A percentile compares a stretch with the other conserved stretches of the same genome.
phyloP scores from a whole-genome alignment of 37 sponge, comb jelly and placozoan species.

The Geodia barretti region DNA sequence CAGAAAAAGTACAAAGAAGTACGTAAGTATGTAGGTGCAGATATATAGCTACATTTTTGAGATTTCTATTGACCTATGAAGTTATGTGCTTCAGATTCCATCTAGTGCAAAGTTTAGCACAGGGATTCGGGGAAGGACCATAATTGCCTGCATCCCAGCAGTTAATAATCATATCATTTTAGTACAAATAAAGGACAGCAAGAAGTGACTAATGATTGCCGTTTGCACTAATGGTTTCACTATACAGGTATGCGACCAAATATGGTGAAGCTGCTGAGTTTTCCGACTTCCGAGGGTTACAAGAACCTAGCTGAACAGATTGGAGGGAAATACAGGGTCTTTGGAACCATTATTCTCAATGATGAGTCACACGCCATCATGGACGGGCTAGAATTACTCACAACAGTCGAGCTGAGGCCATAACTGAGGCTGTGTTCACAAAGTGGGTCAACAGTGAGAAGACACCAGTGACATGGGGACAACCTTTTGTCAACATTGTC shows the following conservation, averaged over 20 bases:
- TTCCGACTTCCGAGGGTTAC: background rate
- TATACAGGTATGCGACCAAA: background rate
- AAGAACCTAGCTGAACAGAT: background rate
- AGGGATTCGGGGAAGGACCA: too few species aligned
- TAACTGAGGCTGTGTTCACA: background rate
- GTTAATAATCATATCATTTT: too few species aligned
- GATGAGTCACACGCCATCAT: background rate
- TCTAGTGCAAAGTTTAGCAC: too few species aligned
- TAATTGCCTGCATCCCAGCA: too few species aligned
- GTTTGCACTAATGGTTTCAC: too few species aligned
- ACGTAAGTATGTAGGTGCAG: too few species aligned
- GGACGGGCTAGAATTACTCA: background rate
- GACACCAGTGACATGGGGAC: background rate
- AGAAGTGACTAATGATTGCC: too few species aligned
- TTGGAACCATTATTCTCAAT: background rate
- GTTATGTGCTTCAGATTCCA: too few species aligned
- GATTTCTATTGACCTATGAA: too few species aligned
- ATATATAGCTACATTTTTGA: too few species aligned
- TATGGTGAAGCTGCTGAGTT: background rate
- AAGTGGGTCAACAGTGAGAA: background rate
- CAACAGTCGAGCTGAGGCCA: background rate
- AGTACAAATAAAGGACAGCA: too few species aligned
- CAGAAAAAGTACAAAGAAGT: too few species aligned
- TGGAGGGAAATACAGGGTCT: background rate
- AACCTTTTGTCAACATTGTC: background rate